Evolutionary conservation across 2,888 invertebrate species (phyloP), one percentile per base, ranked within the genome.

Genomic region (Arctia plantaginis): DNA sequence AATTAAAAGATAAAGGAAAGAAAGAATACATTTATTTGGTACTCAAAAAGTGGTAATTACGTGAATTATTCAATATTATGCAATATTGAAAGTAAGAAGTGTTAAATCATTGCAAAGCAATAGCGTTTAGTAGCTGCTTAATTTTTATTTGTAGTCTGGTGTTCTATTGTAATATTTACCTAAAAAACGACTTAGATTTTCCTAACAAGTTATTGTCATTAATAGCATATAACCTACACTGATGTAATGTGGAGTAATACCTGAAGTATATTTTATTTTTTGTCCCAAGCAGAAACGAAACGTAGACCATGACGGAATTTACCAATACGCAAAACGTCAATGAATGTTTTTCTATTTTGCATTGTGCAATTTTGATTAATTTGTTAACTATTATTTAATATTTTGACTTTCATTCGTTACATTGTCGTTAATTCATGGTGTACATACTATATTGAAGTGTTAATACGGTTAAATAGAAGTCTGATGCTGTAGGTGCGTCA

Each of bases 321-420:
- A 55, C 69, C 69, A 55, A 73, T 69, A 78, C 83, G 83, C 55
- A 55, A 69, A 69, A 69, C 66, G 86, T 85, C 85, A 85, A 77
- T 44, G 75, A 81, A 77, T 86, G 83, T 85, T 85, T 83, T 83
- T 80, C 59, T 77, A 76, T 80, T 78, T 80, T 79, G 73, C 80
- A 79, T 81, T 79, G 73, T 64, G 75, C 75, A 80, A 79, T 73
- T 44, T 78, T 78, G 69, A 69, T 75, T 66, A 72, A 69, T 73
- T 78, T 76, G 75, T 62, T 66, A 72, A 67, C 15, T 77, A 81
- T 80, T 78, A 76, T 80, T 75, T 77, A 78, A 78, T 77, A 85
- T 68, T 80, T 68, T 64, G 30, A 35, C 30, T 35, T 39, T 71
- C 76, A 81, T 80, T 73, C 71, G 69, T 71, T 74, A 73, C 12